Conservation (phyloP, 2,888 invertebrate genomes). For the Actias luna region DNA sequence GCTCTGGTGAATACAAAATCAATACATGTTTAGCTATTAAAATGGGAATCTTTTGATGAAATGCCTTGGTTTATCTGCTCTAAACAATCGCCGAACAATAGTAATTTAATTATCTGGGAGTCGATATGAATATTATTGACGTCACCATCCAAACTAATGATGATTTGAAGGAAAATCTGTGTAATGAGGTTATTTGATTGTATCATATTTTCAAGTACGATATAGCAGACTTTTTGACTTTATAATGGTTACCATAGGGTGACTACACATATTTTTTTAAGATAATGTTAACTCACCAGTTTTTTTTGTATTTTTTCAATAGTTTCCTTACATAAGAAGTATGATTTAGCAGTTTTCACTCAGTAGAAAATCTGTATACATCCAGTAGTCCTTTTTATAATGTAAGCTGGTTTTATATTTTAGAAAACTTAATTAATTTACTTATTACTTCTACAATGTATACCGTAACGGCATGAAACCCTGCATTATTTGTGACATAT, state of each 20-base stretch:
- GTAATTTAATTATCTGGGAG: neutral
- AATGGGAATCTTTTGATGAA: too few species aligned
- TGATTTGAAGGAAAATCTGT: neutral
- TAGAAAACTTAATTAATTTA: too few species aligned
- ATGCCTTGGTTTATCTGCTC: too few species aligned
- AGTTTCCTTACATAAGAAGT: neutral
- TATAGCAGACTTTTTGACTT: neutral
- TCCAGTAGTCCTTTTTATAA: neutral
- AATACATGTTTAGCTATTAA: neutral
- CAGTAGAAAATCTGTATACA: neutral
- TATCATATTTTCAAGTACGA: neutral
- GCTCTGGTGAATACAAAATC: neutral
- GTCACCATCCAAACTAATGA: neutral
- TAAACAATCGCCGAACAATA: too few species aligned
- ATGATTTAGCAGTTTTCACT: neutral
- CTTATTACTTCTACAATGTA: too few species aligned
- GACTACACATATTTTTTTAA: neutral
- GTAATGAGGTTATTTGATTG: too few species aligned
- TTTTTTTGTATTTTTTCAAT: neutral
- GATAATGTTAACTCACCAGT: neutral
- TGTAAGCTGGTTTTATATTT: neutral
- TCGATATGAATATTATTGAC: neutral
- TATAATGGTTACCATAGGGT: neutral
- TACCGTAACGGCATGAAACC: too few species aligned
- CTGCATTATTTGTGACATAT: too few species aligned